Evolutionary conservation across 1,140 invertebrate genomes (phyloP), one percentile per base, ranked within the genome.

Genomic region (Oedothorax gibbosus): DNA sequence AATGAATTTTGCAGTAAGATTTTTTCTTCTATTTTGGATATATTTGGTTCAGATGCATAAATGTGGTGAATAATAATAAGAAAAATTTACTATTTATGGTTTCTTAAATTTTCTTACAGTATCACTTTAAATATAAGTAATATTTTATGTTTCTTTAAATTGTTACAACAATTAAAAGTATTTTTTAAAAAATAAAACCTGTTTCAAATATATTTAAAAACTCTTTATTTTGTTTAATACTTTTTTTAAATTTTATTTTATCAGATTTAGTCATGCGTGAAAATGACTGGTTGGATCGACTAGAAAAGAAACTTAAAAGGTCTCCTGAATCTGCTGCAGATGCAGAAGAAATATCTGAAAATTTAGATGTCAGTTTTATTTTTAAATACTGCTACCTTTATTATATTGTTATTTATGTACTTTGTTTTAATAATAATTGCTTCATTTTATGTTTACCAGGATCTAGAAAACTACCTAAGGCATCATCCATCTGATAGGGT

Each of bases 291-390:
- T 91, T 97, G 83, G 94, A 96, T 89, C 93, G 94, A 85, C 90
- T 98, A 85, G 94, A 96, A 88, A 94, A 94, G 87, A 94, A 95
- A 88, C 91, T 97, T 78, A 93, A 93, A 86, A 93, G 93, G 88
- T 93, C 93, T 10, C 92, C 93, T 0, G 93, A 94, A 86, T 91
- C 91, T 88, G 94, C 94, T 86, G 95, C 94, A n/a, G 96, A 97
- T 91, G 96, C 96, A n/a, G 96, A 98, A 91, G 96, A 98, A 90
- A 94, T 97, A 85, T 95, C 95, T 51, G 96, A 96, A 89, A 94
- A 96, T 89, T 91, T 97, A 60, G 95, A 96, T 91, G 96, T 97
- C 90, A 93, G 93, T 88, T 77, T 68, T 83, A 54, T 57, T 64
- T 54, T 69, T 35, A 15, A 65, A 20, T 5, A 3, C 21, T 65